Conservation (phyloP, 2,888 invertebrate species). For the Liodrosophila aerea region DNA sequence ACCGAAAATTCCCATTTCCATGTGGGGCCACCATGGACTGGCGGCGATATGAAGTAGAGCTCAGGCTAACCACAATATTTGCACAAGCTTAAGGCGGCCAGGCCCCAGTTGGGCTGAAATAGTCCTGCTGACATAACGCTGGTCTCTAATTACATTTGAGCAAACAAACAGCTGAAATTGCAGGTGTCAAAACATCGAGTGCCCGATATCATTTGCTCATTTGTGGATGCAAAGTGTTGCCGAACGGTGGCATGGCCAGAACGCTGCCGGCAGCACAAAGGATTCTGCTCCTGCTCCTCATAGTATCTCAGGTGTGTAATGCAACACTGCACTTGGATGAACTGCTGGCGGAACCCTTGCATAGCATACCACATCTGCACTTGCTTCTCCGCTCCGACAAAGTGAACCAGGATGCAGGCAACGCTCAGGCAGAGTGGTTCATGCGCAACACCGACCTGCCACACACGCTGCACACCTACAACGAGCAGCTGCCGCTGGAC, state of each 20-base stretch:
- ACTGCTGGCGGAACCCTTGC: conserved; percentile 37
- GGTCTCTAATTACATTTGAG: conserved; percentile 59
- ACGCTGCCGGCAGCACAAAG: not conserved
- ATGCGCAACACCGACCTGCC: conserved; percentile 38
- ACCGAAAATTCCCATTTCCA: conserved; percentile 15
- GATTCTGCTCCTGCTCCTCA: conserved; percentile 9
- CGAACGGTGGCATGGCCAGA: conserved; percentile 28
- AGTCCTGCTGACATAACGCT: conserved; percentile 62
- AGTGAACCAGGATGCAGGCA: conserved; percentile 50
- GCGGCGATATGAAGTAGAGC: too few relatives aligned
- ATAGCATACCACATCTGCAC: conserved; percentile 47
- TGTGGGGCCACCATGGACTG: too few relatives aligned
- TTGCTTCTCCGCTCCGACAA: conserved; percentile 48
- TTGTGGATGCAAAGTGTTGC: conserved; percentile 28
- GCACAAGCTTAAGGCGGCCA: conserved; percentile 5
- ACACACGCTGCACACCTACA: conserved; percentile 30
- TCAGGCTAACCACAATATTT: conserved; percentile 40
- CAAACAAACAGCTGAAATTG: conserved; percentile 62
- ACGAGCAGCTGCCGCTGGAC: conserved; percentile 24
- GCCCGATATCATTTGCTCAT: conserved; percentile 26
- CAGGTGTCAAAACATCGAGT: conserved; percentile 63
- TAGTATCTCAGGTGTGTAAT: not conserved
- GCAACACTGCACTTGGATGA: conserved; percentile 22
- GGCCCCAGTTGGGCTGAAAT: conserved; percentile 18
- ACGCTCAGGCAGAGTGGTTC: conserved; percentile 63